These are phyloP conservation scores for Netelia virgata DNA, from an alignment of 2,888 invertebrate genomes.

Conservation along the genomic window DNA sequence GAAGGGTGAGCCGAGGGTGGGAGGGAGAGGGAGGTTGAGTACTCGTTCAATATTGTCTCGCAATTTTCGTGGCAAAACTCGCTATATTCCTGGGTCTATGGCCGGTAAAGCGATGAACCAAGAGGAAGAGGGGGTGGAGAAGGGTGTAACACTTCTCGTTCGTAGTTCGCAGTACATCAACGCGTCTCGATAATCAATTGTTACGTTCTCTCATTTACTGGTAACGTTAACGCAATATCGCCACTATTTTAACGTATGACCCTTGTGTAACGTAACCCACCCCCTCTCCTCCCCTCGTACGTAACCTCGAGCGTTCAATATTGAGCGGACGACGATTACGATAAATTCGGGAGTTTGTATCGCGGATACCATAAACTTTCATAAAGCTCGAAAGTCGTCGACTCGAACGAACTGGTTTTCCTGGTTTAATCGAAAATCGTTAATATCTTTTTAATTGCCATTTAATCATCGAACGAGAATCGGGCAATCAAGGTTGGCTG, in stretches of 20 bases:
- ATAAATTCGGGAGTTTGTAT: slow-evolving; percentile 26
- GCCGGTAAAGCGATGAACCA: neutral
- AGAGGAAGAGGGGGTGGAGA: neutral
- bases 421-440: slow-evolving; percentile 6
- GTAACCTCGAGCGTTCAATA: slow-evolving; percentile 10
- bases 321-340: slow-evolving; percentile 12
- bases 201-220: slow-evolving; percentile 40
- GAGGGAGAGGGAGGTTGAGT: neutral
- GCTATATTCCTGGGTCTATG: neutral
- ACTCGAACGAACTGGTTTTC: neutral
- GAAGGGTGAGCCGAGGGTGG: neutral
- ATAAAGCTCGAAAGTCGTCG: neutral
- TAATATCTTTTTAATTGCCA: neutral
- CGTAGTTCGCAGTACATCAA: slow-evolving; percentile 35
- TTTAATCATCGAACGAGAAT: neutral
- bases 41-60: slow-evolving; percentile 18
- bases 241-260: no score
- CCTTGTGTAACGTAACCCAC: no score
- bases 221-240: neutral
- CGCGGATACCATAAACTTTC: neutral
- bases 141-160: neutral
- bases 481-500: neutral
- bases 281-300: no score
- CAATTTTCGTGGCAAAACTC: slow-evolving; percentile 5
- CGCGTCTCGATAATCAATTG: slow-evolving; percentile 52